A percentile compares a stretch with the other conserved stretches of the same genome.
Conservation (phyloP, 2,888 invertebrate genomes). For the Drosophila mimica region DNA sequence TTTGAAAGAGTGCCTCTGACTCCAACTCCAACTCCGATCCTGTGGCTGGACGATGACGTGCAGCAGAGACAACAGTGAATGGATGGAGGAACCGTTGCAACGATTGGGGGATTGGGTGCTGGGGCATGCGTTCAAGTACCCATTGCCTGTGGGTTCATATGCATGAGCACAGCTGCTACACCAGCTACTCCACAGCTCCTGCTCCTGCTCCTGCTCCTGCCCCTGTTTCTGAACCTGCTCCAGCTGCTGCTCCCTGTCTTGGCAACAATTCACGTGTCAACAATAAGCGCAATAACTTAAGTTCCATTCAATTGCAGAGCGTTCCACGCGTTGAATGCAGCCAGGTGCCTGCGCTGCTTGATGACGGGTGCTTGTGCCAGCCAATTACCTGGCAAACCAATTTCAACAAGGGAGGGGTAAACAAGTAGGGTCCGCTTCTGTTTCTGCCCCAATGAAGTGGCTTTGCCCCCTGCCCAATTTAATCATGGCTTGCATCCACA, state of each 20-base stretch:
- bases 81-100: slow-evolving; percentile 22
- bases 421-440: slow-evolving; percentile 65
- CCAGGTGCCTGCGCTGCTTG: slow-evolving; percentile 18
- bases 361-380: slow-evolving; percentile 42
- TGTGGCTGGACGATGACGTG: slow-evolving; percentile 55
- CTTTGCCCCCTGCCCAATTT: slow-evolving; percentile 43
- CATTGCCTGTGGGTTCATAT: slow-evolving; percentile 60
- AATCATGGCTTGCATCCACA: slow-evolving; percentile 34
- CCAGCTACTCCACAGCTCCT: slow-evolving; percentile 51
- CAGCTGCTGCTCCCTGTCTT: slow-evolving; percentile 32
- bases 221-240: slow-evolving; percentile 20
- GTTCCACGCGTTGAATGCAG: slow-evolving; percentile 43
- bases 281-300: slow-evolving; percentile 80
- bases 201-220: slow-evolving; percentile 44
- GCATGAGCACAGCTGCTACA: slow-evolving; percentile 70
- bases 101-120: slow-evolving; percentile 30
- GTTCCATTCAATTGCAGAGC: slow-evolving; percentile 64
- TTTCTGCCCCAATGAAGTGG: slow-evolving; percentile 34
- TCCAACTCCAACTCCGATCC: slow-evolving; percentile 14
- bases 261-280: slow-evolving; percentile 74
- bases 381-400: slow-evolving; percentile 77
- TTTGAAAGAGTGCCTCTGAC: slow-evolving; percentile 69
- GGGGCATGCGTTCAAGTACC: slow-evolving; percentile 61
- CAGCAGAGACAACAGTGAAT: slow-evolving; percentile 49
- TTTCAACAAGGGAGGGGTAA: slow-evolving; percentile 45